Conservation (phyloP, 2,797 vertebrate species). For the Squalus acanthias region DNA sequence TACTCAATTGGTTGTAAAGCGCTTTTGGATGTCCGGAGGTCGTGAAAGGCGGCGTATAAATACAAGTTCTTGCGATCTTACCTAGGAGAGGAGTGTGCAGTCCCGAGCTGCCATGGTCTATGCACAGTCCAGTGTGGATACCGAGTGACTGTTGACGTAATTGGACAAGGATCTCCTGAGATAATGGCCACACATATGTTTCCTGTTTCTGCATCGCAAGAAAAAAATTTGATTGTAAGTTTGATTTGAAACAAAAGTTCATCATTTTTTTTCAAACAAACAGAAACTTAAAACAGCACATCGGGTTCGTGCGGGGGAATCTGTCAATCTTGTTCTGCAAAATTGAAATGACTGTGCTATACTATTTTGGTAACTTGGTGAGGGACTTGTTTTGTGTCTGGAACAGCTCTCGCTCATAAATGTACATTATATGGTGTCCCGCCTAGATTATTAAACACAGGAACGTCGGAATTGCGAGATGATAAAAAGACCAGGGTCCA, state of each 20-base stretch:
- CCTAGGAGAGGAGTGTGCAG: constrained; percentile 35
- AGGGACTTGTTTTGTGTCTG: background rate
- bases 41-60: background rate
- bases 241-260: background rate
- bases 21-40: background rate
- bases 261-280: background rate
- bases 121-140: background rate
- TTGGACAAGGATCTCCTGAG: constrained; percentile 18
- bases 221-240: background rate
- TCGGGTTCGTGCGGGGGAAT: background rate
- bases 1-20: background rate
- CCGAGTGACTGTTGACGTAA: background rate
- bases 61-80: background rate
- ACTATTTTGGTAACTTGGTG: background rate
- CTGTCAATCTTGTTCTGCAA: background rate
- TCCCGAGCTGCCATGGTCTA: constrained; percentile 1
- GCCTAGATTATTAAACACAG: background rate
- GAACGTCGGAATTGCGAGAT: background rate
- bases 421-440: background rate
- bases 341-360: background rate
- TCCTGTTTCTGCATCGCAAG: constrained; percentile 29
- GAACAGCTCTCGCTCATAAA: background rate
- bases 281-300: background rate
- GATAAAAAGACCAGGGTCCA: background rate
- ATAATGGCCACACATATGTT: constrained; percentile 2